Percentiles rank a stretch among this genome's conserved stretches.
These are phyloP conservation scores for Hyposmocoma kahamanoa DNA, from an alignment of 1,140 invertebrate species.

Conservation along the genomic window DNA sequence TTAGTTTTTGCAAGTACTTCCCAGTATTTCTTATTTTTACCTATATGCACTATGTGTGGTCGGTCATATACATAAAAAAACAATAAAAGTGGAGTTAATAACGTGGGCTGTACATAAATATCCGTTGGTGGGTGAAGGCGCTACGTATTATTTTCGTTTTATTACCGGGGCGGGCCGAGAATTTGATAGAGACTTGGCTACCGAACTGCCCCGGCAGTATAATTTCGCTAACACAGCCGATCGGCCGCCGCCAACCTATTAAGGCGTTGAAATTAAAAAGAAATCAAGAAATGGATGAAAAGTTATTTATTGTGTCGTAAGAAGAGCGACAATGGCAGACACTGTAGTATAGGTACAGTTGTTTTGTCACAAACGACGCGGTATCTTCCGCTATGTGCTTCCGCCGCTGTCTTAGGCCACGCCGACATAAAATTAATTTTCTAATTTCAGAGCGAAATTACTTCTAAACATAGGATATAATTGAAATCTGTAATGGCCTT, in stretches of 20 bases:
- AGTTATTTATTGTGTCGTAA: slow-evolving; percentile 44
- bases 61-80: slow-evolving; percentile 14
- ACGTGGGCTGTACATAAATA: slow-evolving; percentile 47
- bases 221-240: slow-evolving; percentile 50
- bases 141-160: slow-evolving; percentile 59
- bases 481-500: slow-evolving; percentile 35
- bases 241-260: slow-evolving; percentile 42
- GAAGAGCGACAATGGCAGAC: slow-evolving; percentile 26
- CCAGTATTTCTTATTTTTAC: no score
- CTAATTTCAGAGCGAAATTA: slow-evolving; percentile 32
- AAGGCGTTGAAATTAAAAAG: slow-evolving; percentile 51
- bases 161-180: slow-evolving; percentile 51
- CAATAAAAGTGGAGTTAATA: slow-evolving; percentile 43
- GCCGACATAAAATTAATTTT: slow-evolving; percentile 34
- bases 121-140: slow-evolving; percentile 30
- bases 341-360: no score
- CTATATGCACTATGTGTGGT: neutral
- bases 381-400: neutral
- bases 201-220: slow-evolving; percentile 42
- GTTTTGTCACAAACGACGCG: neutral
- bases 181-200: slow-evolving; percentile 60
- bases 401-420: slow-evolving; percentile 8
- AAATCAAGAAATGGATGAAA: slow-evolving; percentile 49
- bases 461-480: slow-evolving; percentile 32
- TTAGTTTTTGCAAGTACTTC: no score